These are phyloP conservation scores for Solea senegalensis DNA, from an alignment of 2,113 vertebrate species.

Conservation along the genomic window DNA sequence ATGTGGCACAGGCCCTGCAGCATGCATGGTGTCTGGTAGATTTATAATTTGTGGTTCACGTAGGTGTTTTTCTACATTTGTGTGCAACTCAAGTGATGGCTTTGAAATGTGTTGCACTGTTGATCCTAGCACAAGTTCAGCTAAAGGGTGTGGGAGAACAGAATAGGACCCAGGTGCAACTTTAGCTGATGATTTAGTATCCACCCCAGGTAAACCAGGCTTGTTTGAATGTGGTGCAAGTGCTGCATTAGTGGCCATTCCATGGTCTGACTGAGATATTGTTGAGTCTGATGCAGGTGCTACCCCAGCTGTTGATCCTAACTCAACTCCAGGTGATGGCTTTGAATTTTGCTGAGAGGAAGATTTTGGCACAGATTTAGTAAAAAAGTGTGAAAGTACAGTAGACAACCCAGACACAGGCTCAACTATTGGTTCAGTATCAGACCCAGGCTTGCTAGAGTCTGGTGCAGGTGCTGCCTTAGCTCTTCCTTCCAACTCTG, in stretches of 20 bases:
- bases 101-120: neutral
- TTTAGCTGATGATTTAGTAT: neutral
- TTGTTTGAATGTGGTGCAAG: neutral
- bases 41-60: neutral
- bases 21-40: neutral
- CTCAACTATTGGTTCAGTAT: neutral
- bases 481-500: no score
- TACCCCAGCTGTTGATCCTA: neutral
- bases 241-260: neutral
- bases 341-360: no score
- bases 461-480: neutral
- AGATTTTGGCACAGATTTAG: no score
- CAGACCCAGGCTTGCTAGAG: neutral
- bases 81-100: neutral
- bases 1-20: neutral
- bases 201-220: neutral
- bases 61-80: no score
- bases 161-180: neutral
- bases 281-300: accelerated
- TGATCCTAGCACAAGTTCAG: neutral
- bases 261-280: accelerated
- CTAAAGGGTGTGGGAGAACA: neutral
- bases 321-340: no score
- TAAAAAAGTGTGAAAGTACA: no score
- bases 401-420: no score